Percentiles rank a stretch among this genome's conserved stretches.
These are phyloP conservation scores for Meriones psammophilus DNA, from an alignment of 2,797 vertebrate species.

Conservation along the genomic window DNA sequence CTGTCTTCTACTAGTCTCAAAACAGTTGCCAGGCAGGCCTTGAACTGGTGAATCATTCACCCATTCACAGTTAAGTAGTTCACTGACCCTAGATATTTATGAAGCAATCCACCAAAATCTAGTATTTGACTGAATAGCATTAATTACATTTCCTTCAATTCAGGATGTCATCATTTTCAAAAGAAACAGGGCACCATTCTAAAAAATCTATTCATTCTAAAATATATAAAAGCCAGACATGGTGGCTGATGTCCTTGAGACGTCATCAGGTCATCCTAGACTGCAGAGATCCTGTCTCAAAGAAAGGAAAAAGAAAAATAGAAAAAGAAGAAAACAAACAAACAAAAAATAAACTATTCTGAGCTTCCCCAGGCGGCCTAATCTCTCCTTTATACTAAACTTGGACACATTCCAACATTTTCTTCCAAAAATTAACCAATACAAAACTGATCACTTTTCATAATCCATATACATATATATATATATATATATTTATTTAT, in stretches of 20 bases:
- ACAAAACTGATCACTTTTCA: conserved; percentile 12
- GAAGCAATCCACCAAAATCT: conserved; percentile 56
- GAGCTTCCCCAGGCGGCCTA: neutral
- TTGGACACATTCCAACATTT: conserved; percentile 29
- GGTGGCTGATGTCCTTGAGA: neutral
- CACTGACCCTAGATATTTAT: conserved; percentile 8
- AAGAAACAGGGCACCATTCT: neutral
- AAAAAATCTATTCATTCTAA: conserved; percentile 19
- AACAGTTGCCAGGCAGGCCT: neutral
- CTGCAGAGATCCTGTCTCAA: neutral
- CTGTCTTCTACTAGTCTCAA: neutral
- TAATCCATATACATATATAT: neutral
- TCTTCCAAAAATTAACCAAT: neutral
- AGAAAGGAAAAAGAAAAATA: too few species aligned
- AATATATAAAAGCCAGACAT: neutral
- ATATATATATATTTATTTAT: too few species aligned
- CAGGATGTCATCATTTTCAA: neutral
- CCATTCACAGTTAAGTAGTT: neutral
- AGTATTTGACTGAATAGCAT: neutral
- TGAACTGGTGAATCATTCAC: neutral
- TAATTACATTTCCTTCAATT: conserved; percentile 48
- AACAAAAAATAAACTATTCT: neutral
- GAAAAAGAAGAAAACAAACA: neutral
- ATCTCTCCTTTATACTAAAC: neutral
- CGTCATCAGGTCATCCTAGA: neutral